A percentile compares a stretch with the other conserved stretches of the same genome.
These are phyloP conservation scores for Bombyx mandarina DNA, from an alignment of 1,140 invertebrate genomes.

Conservation along the genomic window DNA sequence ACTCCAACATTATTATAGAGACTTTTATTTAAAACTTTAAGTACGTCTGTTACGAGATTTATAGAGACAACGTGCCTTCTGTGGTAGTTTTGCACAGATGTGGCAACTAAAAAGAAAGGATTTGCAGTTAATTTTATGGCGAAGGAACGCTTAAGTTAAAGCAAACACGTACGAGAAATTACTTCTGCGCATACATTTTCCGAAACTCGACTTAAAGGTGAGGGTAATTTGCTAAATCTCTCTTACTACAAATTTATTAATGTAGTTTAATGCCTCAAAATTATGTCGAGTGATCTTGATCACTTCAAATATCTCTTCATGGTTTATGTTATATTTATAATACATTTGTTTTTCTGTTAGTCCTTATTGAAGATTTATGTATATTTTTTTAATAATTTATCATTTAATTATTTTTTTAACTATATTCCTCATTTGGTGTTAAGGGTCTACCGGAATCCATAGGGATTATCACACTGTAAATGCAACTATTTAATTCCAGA, in stretches of 20 bases:
- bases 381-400: no score
- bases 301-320: no score
- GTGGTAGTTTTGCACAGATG: conserved; percentile 14
- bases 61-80: conserved; percentile 36
- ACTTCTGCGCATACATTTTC: conserved; percentile 29
- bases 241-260: neutral
- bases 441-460: no score
- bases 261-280: no score
- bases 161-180: conserved; percentile 39
- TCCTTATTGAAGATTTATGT: no score
- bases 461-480: no score
- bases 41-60: conserved; percentile 24
- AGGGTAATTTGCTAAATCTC: conserved; percentile 30
- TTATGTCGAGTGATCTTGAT: no score
- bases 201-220: conserved; percentile 23
- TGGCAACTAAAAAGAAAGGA: conserved; percentile 26
- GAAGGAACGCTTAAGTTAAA: conserved; percentile 33
- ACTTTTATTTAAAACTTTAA: conserved; percentile 33
- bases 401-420: no score
- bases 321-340: no score
- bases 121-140: conserved; percentile 40
- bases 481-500: no score
- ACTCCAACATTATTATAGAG: conserved; percentile 19
- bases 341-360: no score
- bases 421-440: no score